Evolutionary conservation across 2,113 vertebrate genomes (phyloP).

Genomic region (Mus musculus): DNA sequence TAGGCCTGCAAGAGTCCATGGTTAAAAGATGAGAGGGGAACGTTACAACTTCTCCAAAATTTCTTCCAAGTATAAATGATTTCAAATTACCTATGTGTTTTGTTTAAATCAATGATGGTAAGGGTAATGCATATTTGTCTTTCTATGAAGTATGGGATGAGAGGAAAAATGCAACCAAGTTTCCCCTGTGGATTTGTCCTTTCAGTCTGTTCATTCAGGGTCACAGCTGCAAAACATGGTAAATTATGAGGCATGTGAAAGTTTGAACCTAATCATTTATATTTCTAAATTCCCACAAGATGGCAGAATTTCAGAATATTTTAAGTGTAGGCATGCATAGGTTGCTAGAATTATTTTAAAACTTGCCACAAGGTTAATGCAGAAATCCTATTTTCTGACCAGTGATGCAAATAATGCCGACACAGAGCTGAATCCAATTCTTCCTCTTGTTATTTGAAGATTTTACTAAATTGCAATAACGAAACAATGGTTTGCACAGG

Average conservation of each 20-base stretch:
- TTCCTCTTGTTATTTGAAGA: slow-evolving; percentile 61
- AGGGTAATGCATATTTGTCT: slow-evolving; percentile 23
- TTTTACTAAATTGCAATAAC: slow-evolving; percentile 44
- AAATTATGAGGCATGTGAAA: slow-evolving; percentile 25
- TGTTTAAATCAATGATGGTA: not conserved
- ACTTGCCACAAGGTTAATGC: slow-evolving; percentile 66
- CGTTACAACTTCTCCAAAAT: not conserved
- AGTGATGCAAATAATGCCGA: slow-evolving; percentile 66
- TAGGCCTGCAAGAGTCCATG: not conserved
- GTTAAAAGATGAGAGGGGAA: slow-evolving; percentile 12
- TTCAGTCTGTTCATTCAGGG: not conserved
- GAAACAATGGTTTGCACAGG: not conserved
- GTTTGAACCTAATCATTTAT: slow-evolving; percentile 31
- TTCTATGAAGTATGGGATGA: slow-evolving; percentile 3
- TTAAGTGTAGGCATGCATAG: not conserved
- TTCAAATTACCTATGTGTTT: slow-evolving; percentile 49
- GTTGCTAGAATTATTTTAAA: slow-evolving; percentile 60
- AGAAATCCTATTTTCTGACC: slow-evolving; percentile 72
- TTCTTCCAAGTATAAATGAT: not conserved
- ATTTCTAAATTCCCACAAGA: slow-evolving; percentile 71
- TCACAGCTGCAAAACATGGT: slow-evolving; percentile 15
- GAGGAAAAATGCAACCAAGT: slow-evolving; percentile 12
- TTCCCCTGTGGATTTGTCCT: not conserved
- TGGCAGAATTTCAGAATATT: slow-evolving; percentile 75
- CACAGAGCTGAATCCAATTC: not conserved